Conservation (phyloP, 2,113 vertebrate species). For the Opisthocomus hoazin region DNA sequence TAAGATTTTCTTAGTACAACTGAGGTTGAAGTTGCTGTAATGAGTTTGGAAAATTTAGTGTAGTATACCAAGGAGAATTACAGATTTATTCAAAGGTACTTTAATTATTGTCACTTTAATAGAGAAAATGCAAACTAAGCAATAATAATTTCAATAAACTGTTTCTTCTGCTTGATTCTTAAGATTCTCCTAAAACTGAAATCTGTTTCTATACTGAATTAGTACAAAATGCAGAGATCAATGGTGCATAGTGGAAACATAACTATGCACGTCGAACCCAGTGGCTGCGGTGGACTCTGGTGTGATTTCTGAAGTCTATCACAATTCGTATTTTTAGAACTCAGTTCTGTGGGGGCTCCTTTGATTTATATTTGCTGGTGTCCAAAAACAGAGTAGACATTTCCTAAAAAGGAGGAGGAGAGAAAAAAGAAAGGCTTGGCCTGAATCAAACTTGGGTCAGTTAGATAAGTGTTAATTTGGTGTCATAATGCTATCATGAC, state of each 20-base stretch:
- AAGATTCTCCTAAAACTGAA: background rate
- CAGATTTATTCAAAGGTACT: background rate
- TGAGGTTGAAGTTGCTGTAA: background rate
- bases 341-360: background rate
- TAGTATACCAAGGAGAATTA: background rate
- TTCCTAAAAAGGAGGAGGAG: background rate
- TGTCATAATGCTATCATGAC: background rate
- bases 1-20: background rate
- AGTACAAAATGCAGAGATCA: background rate
- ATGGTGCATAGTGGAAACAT: background rate
- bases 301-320: background rate
- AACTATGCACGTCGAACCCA: background rate
- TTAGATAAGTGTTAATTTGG: background rate
- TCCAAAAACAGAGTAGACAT: background rate
- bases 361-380: background rate
- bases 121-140: background rate
- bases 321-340: background rate
- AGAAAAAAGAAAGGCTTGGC: accelerated
- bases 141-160: background rate
- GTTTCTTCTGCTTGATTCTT: background rate
- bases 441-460: background rate
- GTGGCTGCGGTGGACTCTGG: background rate
- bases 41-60: background rate
- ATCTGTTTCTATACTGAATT: background rate
- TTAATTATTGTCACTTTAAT: background rate